Conservation (phyloP, 2,888 invertebrate genomes). For the Synergus itoensis region DNA sequence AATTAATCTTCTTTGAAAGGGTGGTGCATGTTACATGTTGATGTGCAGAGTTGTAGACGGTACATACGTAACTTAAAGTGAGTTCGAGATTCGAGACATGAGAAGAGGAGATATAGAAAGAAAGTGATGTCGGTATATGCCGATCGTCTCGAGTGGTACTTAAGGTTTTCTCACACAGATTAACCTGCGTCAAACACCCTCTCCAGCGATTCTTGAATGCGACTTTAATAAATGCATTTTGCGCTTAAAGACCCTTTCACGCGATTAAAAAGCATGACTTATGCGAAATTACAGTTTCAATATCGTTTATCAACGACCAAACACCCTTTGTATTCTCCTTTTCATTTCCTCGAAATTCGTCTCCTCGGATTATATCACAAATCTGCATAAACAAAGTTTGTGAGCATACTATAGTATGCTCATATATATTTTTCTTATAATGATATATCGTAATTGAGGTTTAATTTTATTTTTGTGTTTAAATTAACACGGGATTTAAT, state of each 20-base stretch:
- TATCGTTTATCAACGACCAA: slow-evolving; percentile 31
- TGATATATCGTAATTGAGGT: neutral
- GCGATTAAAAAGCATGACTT: slow-evolving; percentile 17
- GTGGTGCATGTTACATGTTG: neutral
- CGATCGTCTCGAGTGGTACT: slow-evolving; percentile 19
- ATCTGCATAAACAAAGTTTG: neutral
- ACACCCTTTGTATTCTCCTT: neutral
- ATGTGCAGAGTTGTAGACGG: neutral
- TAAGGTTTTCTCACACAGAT: slow-evolving; percentile 19
- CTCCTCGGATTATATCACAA: slow-evolving; percentile 12
- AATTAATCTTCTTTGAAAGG: neutral
- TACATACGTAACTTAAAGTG: neutral
- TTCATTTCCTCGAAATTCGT: slow-evolving; percentile 5
- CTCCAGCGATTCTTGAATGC: neutral
- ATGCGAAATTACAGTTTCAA: slow-evolving; percentile 6
- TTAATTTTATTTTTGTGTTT: neutral
- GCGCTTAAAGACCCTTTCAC: slow-evolving; percentile 4
- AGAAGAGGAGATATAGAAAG: slow-evolving; percentile 1
- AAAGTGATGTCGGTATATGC: slow-evolving; percentile 20
- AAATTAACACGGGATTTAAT: no score
- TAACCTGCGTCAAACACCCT: slow-evolving; percentile 12
- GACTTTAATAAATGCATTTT: slow-evolving; percentile 26
- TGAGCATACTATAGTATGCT: neutral
- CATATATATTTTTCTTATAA: no score
- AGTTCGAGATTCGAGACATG: neutral